Conservation (phyloP, 2,113 vertebrate genomes). For the Mola mola region DNA sequence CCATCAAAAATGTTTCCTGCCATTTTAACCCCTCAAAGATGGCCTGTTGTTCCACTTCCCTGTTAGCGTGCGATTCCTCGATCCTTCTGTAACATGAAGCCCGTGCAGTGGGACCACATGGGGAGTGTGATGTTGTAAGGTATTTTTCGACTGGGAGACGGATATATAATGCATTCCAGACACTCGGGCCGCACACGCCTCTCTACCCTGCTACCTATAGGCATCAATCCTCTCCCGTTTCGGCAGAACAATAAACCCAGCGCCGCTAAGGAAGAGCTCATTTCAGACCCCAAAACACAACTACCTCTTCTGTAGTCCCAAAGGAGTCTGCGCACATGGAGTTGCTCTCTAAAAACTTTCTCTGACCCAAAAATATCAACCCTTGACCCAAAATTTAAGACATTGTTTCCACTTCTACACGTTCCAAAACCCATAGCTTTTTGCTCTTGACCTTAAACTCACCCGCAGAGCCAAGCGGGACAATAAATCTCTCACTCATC, state of each 20-base stretch:
- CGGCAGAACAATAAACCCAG: conserved; percentile 81
- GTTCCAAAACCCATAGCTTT: conserved; percentile 7
- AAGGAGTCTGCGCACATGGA: conserved; percentile 21
- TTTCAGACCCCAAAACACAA: conserved; percentile 69
- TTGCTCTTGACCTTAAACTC: conserved; percentile 26
- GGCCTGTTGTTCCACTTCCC: conserved; percentile 40
- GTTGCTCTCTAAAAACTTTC: conserved; percentile 26
- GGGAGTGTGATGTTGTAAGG: conserved; percentile 74
- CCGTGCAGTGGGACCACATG: conserved; percentile 71
- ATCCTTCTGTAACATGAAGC: conserved; percentile 74
- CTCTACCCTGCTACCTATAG: conserved; percentile 76
- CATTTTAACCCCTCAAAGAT: conserved; percentile 30
- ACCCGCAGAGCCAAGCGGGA: conserved; percentile 4
- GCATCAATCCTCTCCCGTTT: conserved; percentile 83
- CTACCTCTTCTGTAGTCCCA: conserved; percentile 50
- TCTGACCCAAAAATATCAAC: conserved; percentile 43
- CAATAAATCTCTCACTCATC: conserved; percentile 10
- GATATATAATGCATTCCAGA: conserved; percentile 82
- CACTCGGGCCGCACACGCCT: conserved; percentile 63
- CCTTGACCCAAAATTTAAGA: conserved; percentile 39
- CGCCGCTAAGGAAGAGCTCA: conserved; percentile 66
- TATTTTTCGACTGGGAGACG: conserved; percentile 72
- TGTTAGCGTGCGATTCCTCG: conserved; percentile 73
- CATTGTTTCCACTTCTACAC: conserved; percentile 24
- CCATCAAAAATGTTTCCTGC: conserved; percentile 22